Conservation (phyloP, 2,113 vertebrate genomes). For the Corydoras sp. region DNA sequence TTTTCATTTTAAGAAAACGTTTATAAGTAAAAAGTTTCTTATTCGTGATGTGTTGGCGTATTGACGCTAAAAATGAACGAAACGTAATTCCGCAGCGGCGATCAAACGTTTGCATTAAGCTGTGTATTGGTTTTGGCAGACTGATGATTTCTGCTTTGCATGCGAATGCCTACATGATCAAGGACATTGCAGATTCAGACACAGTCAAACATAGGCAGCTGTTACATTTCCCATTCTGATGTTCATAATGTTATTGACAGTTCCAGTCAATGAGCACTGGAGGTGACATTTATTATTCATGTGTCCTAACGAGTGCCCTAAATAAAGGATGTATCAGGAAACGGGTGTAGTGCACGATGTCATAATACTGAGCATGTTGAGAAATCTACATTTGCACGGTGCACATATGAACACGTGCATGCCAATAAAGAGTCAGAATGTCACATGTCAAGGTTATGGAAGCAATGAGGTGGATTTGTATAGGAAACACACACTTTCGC, state of each 20-base stretch:
- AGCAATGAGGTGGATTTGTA: too few species aligned
- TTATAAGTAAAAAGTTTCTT: too few species aligned
- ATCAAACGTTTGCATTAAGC: too few species aligned
- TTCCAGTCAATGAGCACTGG: conserved; percentile 68
- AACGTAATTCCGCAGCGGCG: too few species aligned
- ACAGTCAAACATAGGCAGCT: conserved; percentile 22
- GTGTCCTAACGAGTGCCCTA: conserved; percentile 66
- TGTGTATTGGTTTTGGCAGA: background rate
- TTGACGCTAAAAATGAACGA: too few species aligned
- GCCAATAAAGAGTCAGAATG: conserved; percentile 61
- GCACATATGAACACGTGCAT: conserved; percentile 51
- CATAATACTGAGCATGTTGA: conserved; percentile 63
- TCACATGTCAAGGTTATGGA: too few species aligned
- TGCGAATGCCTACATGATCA: conserved; percentile 21
- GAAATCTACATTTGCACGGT: conserved; percentile 47
- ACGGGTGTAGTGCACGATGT: conserved; percentile 50
- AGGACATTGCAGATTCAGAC: conserved; percentile 27
- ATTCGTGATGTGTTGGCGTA: too few species aligned
- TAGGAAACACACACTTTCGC: too few species aligned
- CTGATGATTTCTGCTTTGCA: background rate
- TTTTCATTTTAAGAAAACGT: too few species aligned
- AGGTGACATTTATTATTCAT: conserved; percentile 53
- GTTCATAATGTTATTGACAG: conserved; percentile 79
- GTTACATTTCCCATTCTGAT: conserved; percentile 59
- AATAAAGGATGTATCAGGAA: conserved; percentile 54